A percentile compares a stretch with the other conserved stretches of the same genome.
phyloP scores from a whole-genome alignment of 2,888 invertebrate species.

The Himalopsyche japonica region DNA sequence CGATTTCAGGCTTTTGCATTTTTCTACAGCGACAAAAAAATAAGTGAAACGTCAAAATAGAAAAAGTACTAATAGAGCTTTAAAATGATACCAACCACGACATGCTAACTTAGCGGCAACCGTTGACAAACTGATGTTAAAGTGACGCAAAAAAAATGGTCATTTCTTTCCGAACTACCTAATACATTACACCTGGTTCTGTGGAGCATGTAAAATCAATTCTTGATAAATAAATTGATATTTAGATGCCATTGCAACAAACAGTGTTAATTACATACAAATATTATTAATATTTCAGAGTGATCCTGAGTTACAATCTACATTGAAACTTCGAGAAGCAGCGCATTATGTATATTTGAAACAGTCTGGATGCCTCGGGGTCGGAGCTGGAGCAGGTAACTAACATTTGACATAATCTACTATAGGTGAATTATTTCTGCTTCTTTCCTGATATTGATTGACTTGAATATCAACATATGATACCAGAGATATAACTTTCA shows the following conservation, averaged over 20 bases:
- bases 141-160: too few species aligned
- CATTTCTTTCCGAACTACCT: too few species aligned
- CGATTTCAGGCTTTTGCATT: too few species aligned
- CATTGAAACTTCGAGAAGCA: slow-evolving; percentile 73
- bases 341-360: slow-evolving; percentile 82
- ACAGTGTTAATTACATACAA: background rate
- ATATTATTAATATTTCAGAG: slow-evolving; percentile 49
- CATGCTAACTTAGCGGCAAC: too few species aligned
- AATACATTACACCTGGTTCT: too few species aligned
- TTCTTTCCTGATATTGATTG: background rate
- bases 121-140: too few species aligned
- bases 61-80: too few species aligned
- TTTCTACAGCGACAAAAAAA: too few species aligned
- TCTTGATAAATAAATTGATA: too few species aligned
- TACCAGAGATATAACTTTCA: background rate
- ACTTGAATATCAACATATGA: background rate
- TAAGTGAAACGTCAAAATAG: too few species aligned
- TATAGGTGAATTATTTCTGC: background rate
- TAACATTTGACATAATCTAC: background rate
- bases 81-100: too few species aligned
- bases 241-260: background rate
- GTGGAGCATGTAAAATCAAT: too few species aligned
- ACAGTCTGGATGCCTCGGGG: slow-evolving; percentile 45
- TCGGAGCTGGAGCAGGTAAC: slow-evolving; percentile 5
- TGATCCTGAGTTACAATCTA: slow-evolving; percentile 74